phyloP scores from a whole-genome alignment of 2,888 invertebrate species.

The Ypsolopha scabrella region DNA sequence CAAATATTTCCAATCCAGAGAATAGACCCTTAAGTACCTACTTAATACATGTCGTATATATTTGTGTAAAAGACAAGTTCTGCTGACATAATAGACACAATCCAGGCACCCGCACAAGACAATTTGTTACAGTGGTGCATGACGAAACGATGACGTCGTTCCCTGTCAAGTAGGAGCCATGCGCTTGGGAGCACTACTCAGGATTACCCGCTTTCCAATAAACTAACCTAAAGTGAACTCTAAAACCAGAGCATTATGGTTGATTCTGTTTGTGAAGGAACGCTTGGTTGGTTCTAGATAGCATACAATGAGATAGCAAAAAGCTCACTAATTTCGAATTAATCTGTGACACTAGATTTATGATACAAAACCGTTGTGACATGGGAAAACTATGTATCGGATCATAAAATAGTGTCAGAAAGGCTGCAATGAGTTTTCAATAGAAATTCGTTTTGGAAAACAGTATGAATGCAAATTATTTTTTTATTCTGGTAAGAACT shows the following conservation, averaged over 20 bases:
- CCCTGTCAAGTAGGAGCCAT: slow-evolving; percentile 53
- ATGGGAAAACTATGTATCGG: too few species aligned
- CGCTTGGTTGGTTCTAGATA: not conserved
- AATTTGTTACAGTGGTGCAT: slow-evolving; percentile 63
- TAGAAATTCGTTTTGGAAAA: too few species aligned
- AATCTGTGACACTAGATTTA: slow-evolving; percentile 30
- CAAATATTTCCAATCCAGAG: too few species aligned
- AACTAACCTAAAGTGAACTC: slow-evolving; percentile 10
- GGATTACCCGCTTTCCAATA: slow-evolving; percentile 11
- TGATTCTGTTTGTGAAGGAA: not conserved
- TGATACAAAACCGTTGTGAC: slow-evolving; percentile 10
- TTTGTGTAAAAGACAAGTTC: too few species aligned
- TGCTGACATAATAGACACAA: slow-evolving; percentile 5
- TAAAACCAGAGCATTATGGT: slow-evolving; percentile 7
- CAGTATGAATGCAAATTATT: too few species aligned
- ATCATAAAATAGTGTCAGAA: too few species aligned
- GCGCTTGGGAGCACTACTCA: slow-evolving; percentile 34
- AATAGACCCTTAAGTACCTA: too few species aligned
- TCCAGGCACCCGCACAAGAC: slow-evolving; percentile 34
- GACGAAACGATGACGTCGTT: slow-evolving; percentile 44
- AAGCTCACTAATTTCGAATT: slow-evolving; percentile 24
- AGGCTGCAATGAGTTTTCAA: too few species aligned
- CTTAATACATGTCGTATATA: too few species aligned
- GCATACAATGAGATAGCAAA: not conserved
- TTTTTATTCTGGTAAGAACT: too few species aligned